Base-by-base conservation (phyloP, 2,888 invertebrate species). In the Nineta flava region DNA sequence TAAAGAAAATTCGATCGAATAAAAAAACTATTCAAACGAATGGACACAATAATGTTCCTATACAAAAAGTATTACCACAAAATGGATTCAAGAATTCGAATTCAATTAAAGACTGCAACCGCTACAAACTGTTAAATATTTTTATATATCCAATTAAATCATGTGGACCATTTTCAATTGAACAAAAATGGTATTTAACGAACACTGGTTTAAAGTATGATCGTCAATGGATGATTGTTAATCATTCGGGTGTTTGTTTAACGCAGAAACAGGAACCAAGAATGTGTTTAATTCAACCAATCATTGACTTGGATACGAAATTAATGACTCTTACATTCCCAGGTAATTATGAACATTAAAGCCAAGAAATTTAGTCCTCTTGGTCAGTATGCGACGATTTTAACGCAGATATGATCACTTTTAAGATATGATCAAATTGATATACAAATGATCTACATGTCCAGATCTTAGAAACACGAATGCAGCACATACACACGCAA, bases 191-290 rank as follows among this genome's bases (percentile, higher is more conserved):
- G 93, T 70, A 72, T 51, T 65, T 95, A 49, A 82, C 81, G 10
- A 58, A 66, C 0, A 81, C 80, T 58, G 96, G 96, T 1, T 74
- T 97, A 32, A 73, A 81, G 59, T 91, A 83, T 64, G 97, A 97
- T 66, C 75, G 96, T 55, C 79, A 85, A 60, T 97, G 94, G 93
- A 91, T 95, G 88, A 81, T 97, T 52, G 76, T 91, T 7, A 85
- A 81, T 58, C 75, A 79, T 9, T 74, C 79, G 59, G 93, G 93
- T 13, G 77, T 85, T 52, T 84, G 87, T 52, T 67, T 96, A 48
- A 93, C 91, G 2, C 94, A 95, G 65, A 95, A 96, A 66, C 78
- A 84, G 52, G 79, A 82, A 58, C 74, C 83, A 2, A 75, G 74
- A 54, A 73, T 97, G 65, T 91, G 92, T 63, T 68, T 86, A 53